Evolutionary conservation across 23 tunicate genomes (phyloP).

Genomic region (Corella eumyota): DNA sequence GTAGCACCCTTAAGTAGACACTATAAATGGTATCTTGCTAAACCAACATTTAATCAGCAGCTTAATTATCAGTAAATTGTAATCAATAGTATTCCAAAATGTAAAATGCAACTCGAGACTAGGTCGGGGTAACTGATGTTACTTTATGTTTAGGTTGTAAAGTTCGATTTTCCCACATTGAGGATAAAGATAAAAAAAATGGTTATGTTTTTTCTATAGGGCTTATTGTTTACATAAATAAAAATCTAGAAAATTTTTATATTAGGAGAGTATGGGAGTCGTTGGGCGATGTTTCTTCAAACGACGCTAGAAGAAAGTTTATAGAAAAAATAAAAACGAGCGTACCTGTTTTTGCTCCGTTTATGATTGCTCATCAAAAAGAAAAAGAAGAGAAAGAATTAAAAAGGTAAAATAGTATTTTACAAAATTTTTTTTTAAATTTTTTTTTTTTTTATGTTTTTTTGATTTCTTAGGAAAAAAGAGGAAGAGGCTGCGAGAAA

Average conservation of each 20-base stretch:
- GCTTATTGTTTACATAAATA: too few species aligned
- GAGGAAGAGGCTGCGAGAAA: conserved; percentile 48
- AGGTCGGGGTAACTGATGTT: too few species aligned
- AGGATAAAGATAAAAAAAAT: too few species aligned
- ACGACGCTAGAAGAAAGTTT: conserved; percentile 70
- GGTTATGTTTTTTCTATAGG: too few species aligned
- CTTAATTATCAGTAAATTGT: too few species aligned
- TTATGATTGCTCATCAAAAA: conserved; percentile 94
- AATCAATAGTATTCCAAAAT: too few species aligned
- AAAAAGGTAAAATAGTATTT: conserved; percentile 25
- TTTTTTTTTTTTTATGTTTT: not conserved
- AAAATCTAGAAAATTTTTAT: not conserved
- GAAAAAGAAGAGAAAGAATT: conserved; percentile 84
- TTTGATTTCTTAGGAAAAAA: conserved; percentile 1
- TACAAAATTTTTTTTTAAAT: not conserved
- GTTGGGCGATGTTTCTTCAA: conserved; percentile 77
- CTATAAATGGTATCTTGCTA: too few species aligned
- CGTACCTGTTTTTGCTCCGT: conserved; percentile 91
- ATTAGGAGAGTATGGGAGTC: conserved; percentile 73
- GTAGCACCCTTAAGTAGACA: too few species aligned
- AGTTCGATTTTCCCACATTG: too few species aligned
- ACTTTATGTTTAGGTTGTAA: too few species aligned
- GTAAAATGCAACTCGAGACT: too few species aligned
- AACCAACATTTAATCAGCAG: too few species aligned
- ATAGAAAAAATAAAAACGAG: conserved; percentile 38